These are phyloP conservation scores for Pterocles orientalis DNA, from an alignment of 2,113 vertebrate genomes.

Conservation along the genomic window DNA sequence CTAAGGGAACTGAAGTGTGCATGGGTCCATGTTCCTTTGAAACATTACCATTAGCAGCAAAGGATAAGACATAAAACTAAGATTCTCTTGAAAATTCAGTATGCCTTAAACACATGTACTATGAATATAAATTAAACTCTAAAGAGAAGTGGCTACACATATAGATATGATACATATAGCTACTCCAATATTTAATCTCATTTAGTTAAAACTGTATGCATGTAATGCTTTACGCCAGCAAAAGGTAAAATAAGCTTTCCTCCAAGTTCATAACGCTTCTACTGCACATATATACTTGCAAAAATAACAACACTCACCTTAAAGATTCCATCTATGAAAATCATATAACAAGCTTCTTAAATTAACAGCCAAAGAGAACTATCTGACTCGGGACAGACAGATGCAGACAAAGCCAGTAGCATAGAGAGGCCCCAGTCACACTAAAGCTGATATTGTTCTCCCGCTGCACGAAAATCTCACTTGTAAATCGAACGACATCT, in stretches of 20 bases:
- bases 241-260: neutral
- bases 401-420: slow-evolving; percentile 41
- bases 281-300: neutral
- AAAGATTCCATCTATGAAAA: neutral
- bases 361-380: neutral
- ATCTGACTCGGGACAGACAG: neutral
- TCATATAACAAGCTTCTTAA: neutral
- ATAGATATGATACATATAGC: neutral
- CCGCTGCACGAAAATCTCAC: slow-evolving; percentile 55
- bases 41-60: neutral
- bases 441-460: slow-evolving; percentile 79
- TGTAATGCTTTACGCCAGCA: neutral
- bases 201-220: fast-evolving
- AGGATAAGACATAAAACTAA: neutral
- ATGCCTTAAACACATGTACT: neutral
- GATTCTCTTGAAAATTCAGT: neutral
- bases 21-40: neutral
- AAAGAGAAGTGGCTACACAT: neutral
- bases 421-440: slow-evolving; percentile 51
- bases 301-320: slow-evolving; percentile 55
- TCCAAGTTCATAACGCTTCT: neutral
- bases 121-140: neutral
- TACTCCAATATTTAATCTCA: neutral
- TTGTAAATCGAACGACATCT: slow-evolving; percentile 75
- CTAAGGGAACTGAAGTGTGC: neutral